These are phyloP conservation scores for Champsocephalus esox DNA, from an alignment of 2,797 vertebrate species.

Conservation along the genomic window DNA sequence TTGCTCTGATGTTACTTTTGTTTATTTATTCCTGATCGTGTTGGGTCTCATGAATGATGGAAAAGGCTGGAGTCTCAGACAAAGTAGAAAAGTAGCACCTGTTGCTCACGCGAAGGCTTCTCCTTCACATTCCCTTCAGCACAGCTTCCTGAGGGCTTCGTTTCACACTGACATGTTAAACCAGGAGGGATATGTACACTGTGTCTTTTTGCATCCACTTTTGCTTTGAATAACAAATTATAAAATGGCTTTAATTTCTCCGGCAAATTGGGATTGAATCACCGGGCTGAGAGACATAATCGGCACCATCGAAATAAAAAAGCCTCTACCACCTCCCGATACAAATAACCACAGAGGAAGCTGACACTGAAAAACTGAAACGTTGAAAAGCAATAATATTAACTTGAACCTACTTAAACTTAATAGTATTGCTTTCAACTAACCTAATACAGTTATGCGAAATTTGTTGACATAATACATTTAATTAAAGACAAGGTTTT, in stretches of 20 bases:
- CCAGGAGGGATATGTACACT: conserved; percentile 39
- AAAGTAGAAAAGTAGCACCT: conserved; percentile 73
- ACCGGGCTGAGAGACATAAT: conserved; percentile 61
- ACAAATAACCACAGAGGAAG: conserved; percentile 46
- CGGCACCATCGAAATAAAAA: conserved; percentile 76
- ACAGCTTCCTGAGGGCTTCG: conserved; percentile 70
- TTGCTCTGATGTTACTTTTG: conserved; percentile 67
- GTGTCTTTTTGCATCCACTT: conserved; percentile 45
- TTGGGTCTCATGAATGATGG: conserved; percentile 75
- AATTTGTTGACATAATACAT: too few species aligned
- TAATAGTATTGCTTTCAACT: too few species aligned
- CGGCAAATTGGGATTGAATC: conserved; percentile 43
- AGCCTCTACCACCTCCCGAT: conserved; percentile 56
- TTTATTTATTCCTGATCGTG: conserved; percentile 66
- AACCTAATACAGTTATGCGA: too few species aligned
- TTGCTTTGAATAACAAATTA: conserved; percentile 50
- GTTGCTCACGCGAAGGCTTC: conserved; percentile 75
- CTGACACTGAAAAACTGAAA: not conserved
- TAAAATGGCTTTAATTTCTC: conserved; percentile 25
- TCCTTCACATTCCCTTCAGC: conserved; percentile 83
- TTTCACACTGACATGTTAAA: conserved; percentile 45
- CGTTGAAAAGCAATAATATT: too few species aligned
- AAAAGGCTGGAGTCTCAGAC: conserved; percentile 77
- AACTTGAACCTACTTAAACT: too few species aligned
- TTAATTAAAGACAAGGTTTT: too few species aligned